These are phyloP conservation scores for Augiades crinisus DNA, from an alignment of 2,888 invertebrate species.

Conservation along the genomic window DNA sequence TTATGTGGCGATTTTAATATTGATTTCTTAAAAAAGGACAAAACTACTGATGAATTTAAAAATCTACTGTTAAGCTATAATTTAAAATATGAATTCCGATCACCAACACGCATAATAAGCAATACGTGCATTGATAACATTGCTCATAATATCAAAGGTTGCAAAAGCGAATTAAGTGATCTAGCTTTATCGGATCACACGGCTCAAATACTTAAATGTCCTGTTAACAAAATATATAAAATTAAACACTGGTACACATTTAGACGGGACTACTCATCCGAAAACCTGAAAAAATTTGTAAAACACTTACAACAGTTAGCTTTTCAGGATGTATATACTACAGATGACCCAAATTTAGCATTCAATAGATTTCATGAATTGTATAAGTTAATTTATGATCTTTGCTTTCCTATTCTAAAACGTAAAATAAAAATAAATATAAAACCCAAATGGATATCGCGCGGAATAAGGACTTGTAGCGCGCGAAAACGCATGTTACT, in stretches of 20 bases:
- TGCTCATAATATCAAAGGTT: not conserved
- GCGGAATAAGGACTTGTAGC: slow-evolving; percentile 18
- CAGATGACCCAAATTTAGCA: slow-evolving; percentile 6
- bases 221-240: not conserved
- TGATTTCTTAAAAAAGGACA: not conserved
- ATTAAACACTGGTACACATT: not conserved
- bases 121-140: not conserved
- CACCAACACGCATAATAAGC: not conserved
- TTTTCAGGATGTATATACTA: slow-evolving; percentile 10
- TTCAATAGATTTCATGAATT: slow-evolving; percentile 16
- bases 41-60: not conserved
- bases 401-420: slow-evolving; percentile 20
- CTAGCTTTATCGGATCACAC: not conserved
- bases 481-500: slow-evolving; percentile 16
- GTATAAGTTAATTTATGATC: slow-evolving; percentile 9
- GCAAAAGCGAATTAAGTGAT: not conserved
- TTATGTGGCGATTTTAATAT: not conserved
- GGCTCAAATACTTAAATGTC: slow-evolving; percentile 5
- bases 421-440: slow-evolving; percentile 5
- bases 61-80: not conserved
- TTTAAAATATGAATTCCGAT: not conserved
- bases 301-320: slow-evolving; percentile 2
- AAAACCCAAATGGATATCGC: slow-evolving; percentile 21
- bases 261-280: not conserved
- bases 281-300: slow-evolving; percentile 3